Evolutionary conservation across 2,113 vertebrate genomes (phyloP).

Genomic region (Albula goreensis): DNA sequence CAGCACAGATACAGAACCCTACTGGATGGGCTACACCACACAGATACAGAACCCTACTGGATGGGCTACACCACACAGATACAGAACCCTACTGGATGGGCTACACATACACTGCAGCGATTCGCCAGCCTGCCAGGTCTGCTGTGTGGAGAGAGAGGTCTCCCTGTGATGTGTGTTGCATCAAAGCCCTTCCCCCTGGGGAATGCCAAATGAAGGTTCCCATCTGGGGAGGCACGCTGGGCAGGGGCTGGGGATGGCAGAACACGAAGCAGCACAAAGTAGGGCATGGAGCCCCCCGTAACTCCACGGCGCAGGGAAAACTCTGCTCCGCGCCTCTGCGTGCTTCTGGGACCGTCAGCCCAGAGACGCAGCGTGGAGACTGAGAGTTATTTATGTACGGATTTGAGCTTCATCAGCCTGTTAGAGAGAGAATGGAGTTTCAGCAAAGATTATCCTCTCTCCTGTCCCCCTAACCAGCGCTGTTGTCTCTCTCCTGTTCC

Average conservation of each 20-base stretch:
- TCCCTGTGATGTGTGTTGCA: background rate
- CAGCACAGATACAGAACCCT: no score
- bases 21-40: no score
- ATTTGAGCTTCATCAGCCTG: background rate
- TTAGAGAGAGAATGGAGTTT: background rate
- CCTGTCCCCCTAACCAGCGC: background rate
- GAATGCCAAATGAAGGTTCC: background rate
- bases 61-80: background rate
- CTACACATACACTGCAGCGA: background rate
- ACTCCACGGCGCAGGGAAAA: slow-evolving; percentile 7
- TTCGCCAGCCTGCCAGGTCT: background rate
- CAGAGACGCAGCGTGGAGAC: background rate
- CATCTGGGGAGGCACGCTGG: background rate
- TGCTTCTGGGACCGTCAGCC: slow-evolving; percentile 3
- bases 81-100: background rate
- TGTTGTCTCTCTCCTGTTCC: background rate
- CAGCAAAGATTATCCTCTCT: no score
- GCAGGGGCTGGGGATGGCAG: background rate
- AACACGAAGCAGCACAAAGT: slow-evolving; percentile 8
- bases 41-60: no score
- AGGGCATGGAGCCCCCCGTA: slow-evolving; percentile 3
- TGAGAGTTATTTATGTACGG: background rate
- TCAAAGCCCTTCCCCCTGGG: slow-evolving; percentile 2
- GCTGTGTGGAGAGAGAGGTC: background rate
- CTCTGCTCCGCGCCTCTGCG: background rate